Evolutionary conservation across 2,113 vertebrate species (phyloP).

Genomic region (Apistogramma diplotaenia): DNA sequence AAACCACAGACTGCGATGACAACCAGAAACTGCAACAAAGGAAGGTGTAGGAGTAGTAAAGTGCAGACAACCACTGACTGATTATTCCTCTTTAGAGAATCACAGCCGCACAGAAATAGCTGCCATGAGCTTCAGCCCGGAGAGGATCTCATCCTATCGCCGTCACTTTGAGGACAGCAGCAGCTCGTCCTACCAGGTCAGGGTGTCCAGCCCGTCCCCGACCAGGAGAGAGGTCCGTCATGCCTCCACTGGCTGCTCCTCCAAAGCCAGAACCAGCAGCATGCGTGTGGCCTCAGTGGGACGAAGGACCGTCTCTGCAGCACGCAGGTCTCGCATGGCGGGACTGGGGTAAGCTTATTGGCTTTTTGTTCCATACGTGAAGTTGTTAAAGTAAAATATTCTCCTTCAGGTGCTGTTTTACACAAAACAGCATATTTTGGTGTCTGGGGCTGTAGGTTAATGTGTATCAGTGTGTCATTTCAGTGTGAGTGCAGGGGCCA

Average conservation of each 20-base stretch:
- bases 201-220: slow-evolving; percentile 78
- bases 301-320: slow-evolving; percentile 67
- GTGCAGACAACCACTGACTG: slow-evolving; percentile 6
- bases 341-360: slow-evolving; percentile 65
- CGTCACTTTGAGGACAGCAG: slow-evolving; percentile 77
- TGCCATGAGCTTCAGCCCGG: slow-evolving; percentile 75
- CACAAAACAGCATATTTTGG: not conserved
- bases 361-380: not conserved
- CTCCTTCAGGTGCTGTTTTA: not conserved
- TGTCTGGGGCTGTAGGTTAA: not conserved
- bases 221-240: slow-evolving; percentile 54
- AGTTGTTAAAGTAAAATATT: not conserved
- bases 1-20: slow-evolving; percentile 21
- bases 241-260: slow-evolving; percentile 62
- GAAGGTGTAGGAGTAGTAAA: not conserved
- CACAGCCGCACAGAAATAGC: not conserved
- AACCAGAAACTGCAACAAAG: not conserved
- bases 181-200: slow-evolving; percentile 67
- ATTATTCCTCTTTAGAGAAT: not conserved
- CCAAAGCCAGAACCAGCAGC: slow-evolving; percentile 30
- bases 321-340: slow-evolving; percentile 57
- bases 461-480: slow-evolving; percentile 4
- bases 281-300: slow-evolving; percentile 56
- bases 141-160: slow-evolving; percentile 79
- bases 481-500: slow-evolving; percentile 53